Evolutionary conservation across 2,113 vertebrate species (phyloP).

Genomic region (Delphinus delphis): DNA sequence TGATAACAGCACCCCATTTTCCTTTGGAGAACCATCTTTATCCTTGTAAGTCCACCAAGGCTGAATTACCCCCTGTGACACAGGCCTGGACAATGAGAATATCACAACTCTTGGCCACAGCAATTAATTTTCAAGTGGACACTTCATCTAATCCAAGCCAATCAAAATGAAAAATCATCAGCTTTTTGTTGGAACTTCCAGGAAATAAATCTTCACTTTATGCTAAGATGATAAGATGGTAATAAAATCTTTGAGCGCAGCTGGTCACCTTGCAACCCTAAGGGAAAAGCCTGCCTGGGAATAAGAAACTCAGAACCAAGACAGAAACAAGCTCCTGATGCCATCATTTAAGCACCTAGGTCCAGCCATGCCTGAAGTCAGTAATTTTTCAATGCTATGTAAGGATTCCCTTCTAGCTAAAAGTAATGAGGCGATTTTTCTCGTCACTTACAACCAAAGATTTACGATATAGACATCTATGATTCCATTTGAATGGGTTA

Average conservation of each 20-base stretch:
- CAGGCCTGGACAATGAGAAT: neutral
- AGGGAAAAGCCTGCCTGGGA: neutral
- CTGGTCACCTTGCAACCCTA: neutral
- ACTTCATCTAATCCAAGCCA: neutral
- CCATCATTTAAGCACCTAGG: neutral
- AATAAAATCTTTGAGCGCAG: neutral
- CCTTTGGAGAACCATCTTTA: neutral
- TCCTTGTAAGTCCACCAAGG: neutral
- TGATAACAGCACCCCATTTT: neutral
- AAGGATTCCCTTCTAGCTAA: neutral
- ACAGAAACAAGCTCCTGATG: neutral
- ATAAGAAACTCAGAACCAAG: neutral
- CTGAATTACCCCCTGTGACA: neutral
- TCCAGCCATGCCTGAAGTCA: neutral
- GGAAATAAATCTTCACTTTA: constrained; percentile 4
- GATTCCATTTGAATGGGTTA: neutral
- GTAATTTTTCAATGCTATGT: neutral
- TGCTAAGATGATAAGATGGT: neutral
- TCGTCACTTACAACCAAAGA: constrained; percentile 27
- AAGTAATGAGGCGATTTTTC: neutral
- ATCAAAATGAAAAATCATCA: neutral
- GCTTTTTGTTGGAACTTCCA: neutral
- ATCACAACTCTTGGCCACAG: neutral
- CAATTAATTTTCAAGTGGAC: neutral
- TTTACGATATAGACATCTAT: neutral